Evolutionary conservation across 1,140 invertebrate genomes (phyloP).

Genomic region (Saxidomus purpurata): DNA sequence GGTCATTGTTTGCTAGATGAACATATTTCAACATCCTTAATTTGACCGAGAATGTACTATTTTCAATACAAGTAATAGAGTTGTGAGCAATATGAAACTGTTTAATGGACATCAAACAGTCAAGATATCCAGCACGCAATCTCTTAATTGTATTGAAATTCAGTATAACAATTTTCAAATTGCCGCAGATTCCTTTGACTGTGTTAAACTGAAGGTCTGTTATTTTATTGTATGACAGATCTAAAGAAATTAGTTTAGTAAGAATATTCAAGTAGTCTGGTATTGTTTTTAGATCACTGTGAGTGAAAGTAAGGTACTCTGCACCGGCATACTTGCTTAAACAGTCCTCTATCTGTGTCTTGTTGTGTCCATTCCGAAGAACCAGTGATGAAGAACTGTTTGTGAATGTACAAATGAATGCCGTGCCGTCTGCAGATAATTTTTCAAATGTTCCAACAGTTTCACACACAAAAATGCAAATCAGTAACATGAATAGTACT

Average conservation of each 20-base stretch:
- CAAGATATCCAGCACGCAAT: background rate
- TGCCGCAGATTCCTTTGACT: background rate
- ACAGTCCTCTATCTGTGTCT: background rate
- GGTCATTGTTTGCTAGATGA: background rate
- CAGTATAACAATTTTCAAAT: background rate
- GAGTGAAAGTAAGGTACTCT: background rate
- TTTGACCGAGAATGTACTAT: slow-evolving; percentile 10
- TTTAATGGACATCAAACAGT: background rate
- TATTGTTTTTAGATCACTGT: background rate
- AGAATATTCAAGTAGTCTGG: background rate
- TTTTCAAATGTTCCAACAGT: too few relatives aligned
- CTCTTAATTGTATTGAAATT: slow-evolving; percentile 7
- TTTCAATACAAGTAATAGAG: background rate
- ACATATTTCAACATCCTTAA: background rate
- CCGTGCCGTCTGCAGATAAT: too few relatives aligned
- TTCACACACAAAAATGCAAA: too few relatives aligned
- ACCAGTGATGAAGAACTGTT: too few relatives aligned
- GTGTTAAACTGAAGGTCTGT: background rate
- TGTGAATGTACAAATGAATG: too few relatives aligned
- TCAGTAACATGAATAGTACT: too few relatives aligned
- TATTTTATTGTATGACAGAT: slow-evolving; percentile 8
- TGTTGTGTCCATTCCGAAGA: background rate
- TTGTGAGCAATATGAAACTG: background rate
- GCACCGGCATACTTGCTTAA: background rate
- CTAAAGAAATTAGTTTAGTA: background rate